Base-by-base conservation (phyloP, 2,113 vertebrate species). In the Seriola dumerili region DNA sequence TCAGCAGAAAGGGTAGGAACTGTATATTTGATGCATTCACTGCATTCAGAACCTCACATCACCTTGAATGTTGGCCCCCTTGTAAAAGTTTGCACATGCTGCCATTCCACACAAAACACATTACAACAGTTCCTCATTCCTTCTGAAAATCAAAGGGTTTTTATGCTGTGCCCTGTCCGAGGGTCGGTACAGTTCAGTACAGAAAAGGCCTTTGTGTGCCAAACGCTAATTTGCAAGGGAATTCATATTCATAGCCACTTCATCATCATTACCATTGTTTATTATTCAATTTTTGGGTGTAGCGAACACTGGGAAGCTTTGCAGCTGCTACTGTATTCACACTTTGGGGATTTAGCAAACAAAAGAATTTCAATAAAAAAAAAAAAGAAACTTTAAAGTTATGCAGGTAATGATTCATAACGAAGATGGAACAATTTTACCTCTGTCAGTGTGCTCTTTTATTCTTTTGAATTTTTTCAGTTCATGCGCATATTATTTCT, bases 201-300 rank as follows among this genome's bases (percentile, higher is more conserved):
- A 79, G 58, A 67, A 69, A 74, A 83, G n/a, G 29, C 66, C 62
- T 17, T 12, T 40, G 66, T 57, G 19, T 36, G 3, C 34, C 40
- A 78, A 74, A 64, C 68, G 50, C 52, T 81, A 40, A 71, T 82
- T 79, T 89, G 57, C 69, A 78, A 57, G 34, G 5, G 44, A 73
- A 85, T 89, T 70, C 40, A 84, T 63, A 81, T 82, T 72, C 78
- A 82, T 77, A 61, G 50, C 29, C 12, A 8, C 11, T 54, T 23
- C 71, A 80, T 87, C 46, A 84, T 85, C 75, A 85, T 58, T 11
- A 76, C 62, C 58, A 87, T 80, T 76, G 54, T 85, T 80, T 66
- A 72, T 65, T 74, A 32, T 74, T 80, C 58, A 76, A 19, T 67
- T 46, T 70, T 70, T 71, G 32, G 55, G 55, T 40, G 34, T 23